Base-by-base conservation (phyloP, 2,888 invertebrate species). In the Galerucella pusilla region DNA sequence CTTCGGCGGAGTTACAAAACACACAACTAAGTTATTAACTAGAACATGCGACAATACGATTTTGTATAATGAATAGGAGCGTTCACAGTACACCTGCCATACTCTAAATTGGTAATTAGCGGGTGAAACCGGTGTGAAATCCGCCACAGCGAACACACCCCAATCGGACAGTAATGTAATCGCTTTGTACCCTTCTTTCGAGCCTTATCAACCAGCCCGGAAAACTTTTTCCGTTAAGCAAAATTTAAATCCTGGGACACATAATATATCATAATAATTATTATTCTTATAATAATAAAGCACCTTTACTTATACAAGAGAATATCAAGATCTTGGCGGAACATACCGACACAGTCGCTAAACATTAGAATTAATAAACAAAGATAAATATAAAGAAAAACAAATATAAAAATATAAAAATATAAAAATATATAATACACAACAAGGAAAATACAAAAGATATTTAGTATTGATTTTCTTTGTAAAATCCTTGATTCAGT, bases 101-200 rank as follows among this genome's bases (percentile, higher is more conserved):
- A 83, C 84, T 86, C 86, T 85, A 87, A 87, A 87, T 87, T 87
- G 87, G 85, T 87, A 87, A 87, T 87, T 87, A 87, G 86, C 85
- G 85, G 84, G 87, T 87, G 86, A 86, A 87, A 85, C 86, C 86
- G 87, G 87, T 86, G 87, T 87, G 86, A 87, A 87, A 87, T 87
- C 85, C 83, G 86, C 86, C 86, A 85, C 86, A 87, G 84, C 84
- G 84, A 85, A 84, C 86, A 85, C 86, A 86, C 85, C 83, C 85
- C 83, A 86, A 84, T 20, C 81, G 86, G 85, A 86, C 86, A 86
- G 86, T 87, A 85, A 86, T 85, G 84, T 86, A 87, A 87, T 87
- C 86, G 80, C 75, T 73, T 75, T 74, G 78, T 78, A 59, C 59
- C 69, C 71, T 75, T 71, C 71, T 75, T 71, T 52, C 71, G 14